Conservation (phyloP, 2,113 vertebrate genomes). For the Struthidea cinerea region DNA sequence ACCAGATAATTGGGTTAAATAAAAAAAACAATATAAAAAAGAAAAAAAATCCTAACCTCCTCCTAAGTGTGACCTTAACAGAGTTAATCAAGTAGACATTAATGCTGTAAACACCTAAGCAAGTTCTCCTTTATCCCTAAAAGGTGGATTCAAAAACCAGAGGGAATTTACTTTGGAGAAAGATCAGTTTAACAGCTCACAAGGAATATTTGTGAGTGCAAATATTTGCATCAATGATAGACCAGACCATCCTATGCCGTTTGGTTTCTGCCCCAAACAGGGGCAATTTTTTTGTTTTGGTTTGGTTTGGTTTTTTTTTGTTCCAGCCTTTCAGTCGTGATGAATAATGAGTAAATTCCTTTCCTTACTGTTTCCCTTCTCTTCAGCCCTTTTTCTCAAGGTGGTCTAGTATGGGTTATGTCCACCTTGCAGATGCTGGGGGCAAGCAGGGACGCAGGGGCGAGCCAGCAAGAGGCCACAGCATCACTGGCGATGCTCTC, state of each 20-base stretch:
- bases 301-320: no score
- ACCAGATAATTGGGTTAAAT: neutral
- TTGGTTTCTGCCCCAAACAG: neutral
- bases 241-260: neutral
- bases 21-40: neutral
- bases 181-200: neutral
- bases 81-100: neutral
- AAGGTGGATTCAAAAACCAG: neutral
- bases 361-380: neutral
- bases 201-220: neutral
- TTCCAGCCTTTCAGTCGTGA: neutral
- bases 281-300: neutral
- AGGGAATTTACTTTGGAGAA: neutral
- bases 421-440: neutral
- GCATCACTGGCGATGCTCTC: rapidly evolving
- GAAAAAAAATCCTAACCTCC: neutral
- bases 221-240: neutral
- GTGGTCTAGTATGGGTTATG: neutral
- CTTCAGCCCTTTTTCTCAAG: neutral
- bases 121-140: neutral
- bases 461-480: rapidly evolving
- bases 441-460: neutral
- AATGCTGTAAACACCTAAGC: neutral
- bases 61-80: neutral
- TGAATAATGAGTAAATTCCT: neutral